phyloP scores from a whole-genome alignment of 2,797 vertebrate species.

The Nyctibius grandis region DNA sequence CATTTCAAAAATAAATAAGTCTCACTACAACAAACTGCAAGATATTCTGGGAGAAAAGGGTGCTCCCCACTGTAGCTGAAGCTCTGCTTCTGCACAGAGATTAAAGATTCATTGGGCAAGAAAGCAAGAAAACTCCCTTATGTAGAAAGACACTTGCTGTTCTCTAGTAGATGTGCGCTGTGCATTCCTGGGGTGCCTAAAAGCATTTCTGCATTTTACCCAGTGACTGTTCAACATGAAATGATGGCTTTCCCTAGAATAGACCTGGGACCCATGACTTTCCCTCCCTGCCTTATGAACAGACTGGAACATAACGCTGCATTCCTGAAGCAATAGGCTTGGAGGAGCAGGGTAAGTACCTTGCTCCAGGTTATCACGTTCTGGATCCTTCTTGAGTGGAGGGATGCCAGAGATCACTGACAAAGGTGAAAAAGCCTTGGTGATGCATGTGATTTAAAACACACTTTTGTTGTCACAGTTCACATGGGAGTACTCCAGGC shows the following conservation, averaged over 20 bases:
- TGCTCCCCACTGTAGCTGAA: neutral
- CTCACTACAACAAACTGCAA: neutral
- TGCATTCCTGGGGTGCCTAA: neutral
- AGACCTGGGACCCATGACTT: neutral
- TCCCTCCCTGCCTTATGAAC: neutral
- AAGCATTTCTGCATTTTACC: neutral
- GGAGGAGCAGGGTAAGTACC: neutral
- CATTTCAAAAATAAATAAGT: neutral
- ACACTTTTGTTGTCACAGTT: neutral
- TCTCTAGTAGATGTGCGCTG: neutral
- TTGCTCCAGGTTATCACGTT: neutral
- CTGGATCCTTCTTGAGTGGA: neutral
- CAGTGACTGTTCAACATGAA: neutral
- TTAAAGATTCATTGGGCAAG: neutral
- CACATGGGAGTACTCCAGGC: neutral
- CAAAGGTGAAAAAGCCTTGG: neutral
- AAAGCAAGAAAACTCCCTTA: accelerated
- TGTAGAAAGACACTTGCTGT: neutral
- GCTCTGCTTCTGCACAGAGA: neutral
- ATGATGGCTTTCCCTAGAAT: neutral
- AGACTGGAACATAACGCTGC: neutral
- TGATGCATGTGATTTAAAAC: neutral
- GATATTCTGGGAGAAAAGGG: neutral
- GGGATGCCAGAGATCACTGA: neutral
- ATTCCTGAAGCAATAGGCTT: neutral